Percentiles rank a stretch among this genome's conserved stretches.
Evolutionary conservation across 1,140 invertebrate species (phyloP).

Genomic region (Cephus cinctus): DNA sequence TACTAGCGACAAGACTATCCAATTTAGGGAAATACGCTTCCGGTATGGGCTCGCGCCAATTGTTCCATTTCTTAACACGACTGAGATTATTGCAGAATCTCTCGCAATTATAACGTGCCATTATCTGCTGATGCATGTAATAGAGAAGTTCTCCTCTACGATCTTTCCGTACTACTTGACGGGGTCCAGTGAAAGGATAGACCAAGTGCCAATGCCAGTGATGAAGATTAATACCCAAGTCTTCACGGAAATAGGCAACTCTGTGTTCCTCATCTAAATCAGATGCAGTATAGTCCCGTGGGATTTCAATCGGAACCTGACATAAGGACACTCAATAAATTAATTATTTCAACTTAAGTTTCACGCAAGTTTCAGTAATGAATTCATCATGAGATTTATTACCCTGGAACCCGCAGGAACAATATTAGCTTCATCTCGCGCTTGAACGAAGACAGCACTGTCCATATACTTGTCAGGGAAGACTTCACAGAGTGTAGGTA

Average conservation of each 20-base stretch:
- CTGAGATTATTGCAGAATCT: constrained; percentile 32
- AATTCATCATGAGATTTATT: constrained; percentile 1
- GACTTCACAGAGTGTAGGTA: constrained; percentile 58
- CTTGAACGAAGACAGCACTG: constrained; percentile 54
- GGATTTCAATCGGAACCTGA: constrained; percentile 60
- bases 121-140: constrained; percentile 73
- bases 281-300: constrained; percentile 66
- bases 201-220: constrained; percentile 77
- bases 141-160: constrained; percentile 72
- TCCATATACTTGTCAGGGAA: constrained; percentile 62
- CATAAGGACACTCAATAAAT: not conserved
- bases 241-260: constrained; percentile 67
- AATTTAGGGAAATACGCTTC: constrained; percentile 41
- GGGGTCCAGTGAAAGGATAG: constrained; percentile 59
- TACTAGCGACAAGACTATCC: constrained; percentile 35
- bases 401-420: constrained; percentile 25
- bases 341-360: not conserved
- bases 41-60: constrained; percentile 26
- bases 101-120: constrained; percentile 45
- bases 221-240: constrained; percentile 66
- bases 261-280: constrained; percentile 66
- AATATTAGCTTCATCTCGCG: constrained; percentile 53
- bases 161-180: constrained; percentile 60
- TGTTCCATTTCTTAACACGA: constrained; percentile 20
- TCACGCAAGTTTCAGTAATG: not conserved